Conservation (phyloP, 2,113 vertebrate species). For the Thunnus maccoyii region DNA sequence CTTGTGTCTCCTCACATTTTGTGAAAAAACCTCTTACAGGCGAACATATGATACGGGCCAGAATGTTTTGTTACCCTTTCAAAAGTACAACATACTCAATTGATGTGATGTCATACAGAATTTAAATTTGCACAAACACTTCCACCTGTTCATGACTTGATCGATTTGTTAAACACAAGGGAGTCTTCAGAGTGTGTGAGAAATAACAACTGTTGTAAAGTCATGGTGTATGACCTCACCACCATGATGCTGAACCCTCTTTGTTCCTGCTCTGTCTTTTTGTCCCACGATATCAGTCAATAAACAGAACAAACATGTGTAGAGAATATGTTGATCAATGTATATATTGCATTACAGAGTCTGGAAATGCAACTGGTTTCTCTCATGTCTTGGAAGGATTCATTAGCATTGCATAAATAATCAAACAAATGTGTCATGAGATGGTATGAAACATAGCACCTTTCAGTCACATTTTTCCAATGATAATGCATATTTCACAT, state of each 20-base stretch:
- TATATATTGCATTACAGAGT: not conserved
- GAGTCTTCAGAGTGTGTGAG: not conserved
- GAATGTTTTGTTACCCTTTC: not conserved
- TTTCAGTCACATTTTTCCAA: not conserved
- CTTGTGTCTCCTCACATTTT: not conserved
- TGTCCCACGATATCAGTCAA: not conserved
- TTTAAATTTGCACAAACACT: not conserved
- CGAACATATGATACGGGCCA: not conserved
- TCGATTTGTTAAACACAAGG: not conserved
- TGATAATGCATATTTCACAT: slow-evolving; percentile 1
- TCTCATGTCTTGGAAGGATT: not conserved
- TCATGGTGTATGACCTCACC: not conserved
- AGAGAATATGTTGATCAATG: not conserved
- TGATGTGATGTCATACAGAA: not conserved
- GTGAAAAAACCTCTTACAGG: not conserved
- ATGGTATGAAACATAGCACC: not conserved
- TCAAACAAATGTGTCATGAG: not conserved
- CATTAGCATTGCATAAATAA: slow-evolving; percentile 8
- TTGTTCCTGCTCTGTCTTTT: not conserved
- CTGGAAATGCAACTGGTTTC: not conserved
- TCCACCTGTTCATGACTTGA: not conserved
- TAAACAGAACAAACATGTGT: not conserved
- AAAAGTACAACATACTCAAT: not conserved
- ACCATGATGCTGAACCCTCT: not conserved
- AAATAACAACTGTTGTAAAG: not conserved